phyloP scores from a whole-genome alignment of 2,113 vertebrate genomes.

The Hirundichthys speculiger region DNA sequence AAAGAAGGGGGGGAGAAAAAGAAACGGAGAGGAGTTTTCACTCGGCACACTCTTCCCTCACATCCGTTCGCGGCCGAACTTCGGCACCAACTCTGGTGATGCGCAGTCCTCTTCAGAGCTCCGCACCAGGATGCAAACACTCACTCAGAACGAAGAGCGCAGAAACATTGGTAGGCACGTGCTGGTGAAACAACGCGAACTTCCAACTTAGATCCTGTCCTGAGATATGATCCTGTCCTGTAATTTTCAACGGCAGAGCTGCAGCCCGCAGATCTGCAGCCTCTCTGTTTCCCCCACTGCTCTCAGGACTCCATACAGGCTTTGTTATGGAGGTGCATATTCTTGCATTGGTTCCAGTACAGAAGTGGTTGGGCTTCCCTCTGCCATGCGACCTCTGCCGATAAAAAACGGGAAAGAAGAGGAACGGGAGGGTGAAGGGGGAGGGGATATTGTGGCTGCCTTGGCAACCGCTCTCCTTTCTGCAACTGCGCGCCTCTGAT shows the following conservation, averaged over 20 bases:
- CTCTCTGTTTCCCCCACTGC: conserved; percentile 45
- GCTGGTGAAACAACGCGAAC: conserved; percentile 58
- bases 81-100: conserved; percentile 79
- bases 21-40: conserved; percentile 68
- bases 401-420: conserved; percentile 80
- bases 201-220: conserved; percentile 65
- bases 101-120: conserved; percentile 67
- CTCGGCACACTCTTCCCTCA: conserved; percentile 72
- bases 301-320: conserved; percentile 70
- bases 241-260: conserved; percentile 7
- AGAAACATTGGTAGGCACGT: conserved; percentile 63
- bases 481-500: conserved; percentile 81
- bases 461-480: conserved; percentile 81
- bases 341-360: conserved; percentile 76
- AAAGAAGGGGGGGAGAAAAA: conserved; percentile 12
- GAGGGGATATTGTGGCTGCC: conserved; percentile 81
- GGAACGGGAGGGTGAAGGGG: conserved; percentile 75
- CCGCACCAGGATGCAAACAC: conserved; percentile 57
- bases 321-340: conserved; percentile 79
- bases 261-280: conserved; percentile 36
- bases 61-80: conserved; percentile 77
- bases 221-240: conserved; percentile 1
- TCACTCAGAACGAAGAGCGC: conserved; percentile 43
- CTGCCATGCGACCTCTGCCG: conserved; percentile 84
- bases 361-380: conserved; percentile 78